These are phyloP conservation scores for Thereva unica DNA, from an alignment of 2,888 invertebrate species.

Conservation along the genomic window DNA sequence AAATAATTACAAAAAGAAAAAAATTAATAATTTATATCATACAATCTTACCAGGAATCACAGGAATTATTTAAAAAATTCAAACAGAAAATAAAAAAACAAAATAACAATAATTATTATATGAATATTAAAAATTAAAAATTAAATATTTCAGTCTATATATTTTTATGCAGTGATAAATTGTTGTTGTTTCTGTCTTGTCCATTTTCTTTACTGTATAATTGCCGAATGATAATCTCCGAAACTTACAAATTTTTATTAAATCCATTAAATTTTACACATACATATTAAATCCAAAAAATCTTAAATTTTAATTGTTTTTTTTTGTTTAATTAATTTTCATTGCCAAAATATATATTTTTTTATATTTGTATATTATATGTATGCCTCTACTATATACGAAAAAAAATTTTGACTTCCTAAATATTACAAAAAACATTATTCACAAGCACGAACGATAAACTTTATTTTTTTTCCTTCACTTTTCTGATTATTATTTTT, in stretches of 20 bases:
- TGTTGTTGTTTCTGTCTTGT: constrained; percentile 3
- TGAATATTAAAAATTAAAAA: not conserved
- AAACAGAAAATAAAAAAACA: constrained; percentile 15
- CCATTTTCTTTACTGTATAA: not conserved
- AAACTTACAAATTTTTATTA: too few relatives aligned
- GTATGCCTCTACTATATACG: not conserved
- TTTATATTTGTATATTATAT: too few relatives aligned
- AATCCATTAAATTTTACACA: too few relatives aligned
- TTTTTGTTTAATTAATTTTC: too few relatives aligned
- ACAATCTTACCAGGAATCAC: constrained; percentile 38
- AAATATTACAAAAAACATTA: constrained; percentile 26
- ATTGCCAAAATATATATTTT: too few relatives aligned
- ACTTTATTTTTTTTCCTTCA: not conserved
- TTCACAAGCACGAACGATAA: constrained; percentile 8
- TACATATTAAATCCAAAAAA: too few relatives aligned
- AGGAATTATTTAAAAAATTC: constrained; percentile 33
- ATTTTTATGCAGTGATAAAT: constrained; percentile 23
- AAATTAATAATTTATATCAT: too few relatives aligned
- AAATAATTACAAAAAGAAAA: too few relatives aligned
- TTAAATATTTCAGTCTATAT: constrained; percentile 13
- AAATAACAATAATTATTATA: not conserved
- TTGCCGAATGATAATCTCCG: too few relatives aligned
- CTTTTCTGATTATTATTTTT: constrained; percentile 2
- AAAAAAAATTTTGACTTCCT: constrained; percentile 22
- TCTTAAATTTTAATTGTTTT: too few relatives aligned